Percentiles rank a stretch among this genome's conserved stretches.
phyloP scores from a whole-genome alignment of 2,888 invertebrate genomes.

The Limnephilus marmoratus region DNA sequence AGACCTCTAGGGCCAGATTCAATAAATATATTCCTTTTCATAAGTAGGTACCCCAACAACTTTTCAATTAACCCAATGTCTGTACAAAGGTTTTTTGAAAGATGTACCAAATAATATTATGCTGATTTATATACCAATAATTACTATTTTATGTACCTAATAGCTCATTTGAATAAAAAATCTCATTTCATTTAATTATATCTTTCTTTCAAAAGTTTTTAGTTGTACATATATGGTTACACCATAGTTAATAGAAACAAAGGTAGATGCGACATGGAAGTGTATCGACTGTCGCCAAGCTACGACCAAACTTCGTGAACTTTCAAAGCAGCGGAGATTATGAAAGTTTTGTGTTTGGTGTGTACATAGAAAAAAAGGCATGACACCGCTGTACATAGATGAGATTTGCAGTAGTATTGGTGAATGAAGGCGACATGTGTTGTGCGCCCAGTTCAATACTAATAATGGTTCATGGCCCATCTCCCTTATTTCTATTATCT shows the following conservation, averaged over 20 bases:
- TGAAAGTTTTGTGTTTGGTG: too few species aligned
- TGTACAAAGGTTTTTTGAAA: not conserved
- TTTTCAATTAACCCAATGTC: not conserved
- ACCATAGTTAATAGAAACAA: not conserved
- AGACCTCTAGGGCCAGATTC: slow-evolving; percentile 2
- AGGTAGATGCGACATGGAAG: too few species aligned
- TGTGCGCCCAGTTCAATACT: too few species aligned
- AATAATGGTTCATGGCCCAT: too few species aligned
- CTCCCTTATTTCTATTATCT: too few species aligned
- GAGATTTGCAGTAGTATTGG: too few species aligned
- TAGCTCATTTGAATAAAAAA: not conserved
- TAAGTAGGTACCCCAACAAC: not conserved
- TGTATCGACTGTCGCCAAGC: too few species aligned
- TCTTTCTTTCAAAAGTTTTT: not conserved
- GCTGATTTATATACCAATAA: not conserved
- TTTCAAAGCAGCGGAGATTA: too few species aligned
- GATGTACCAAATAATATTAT: not conserved
- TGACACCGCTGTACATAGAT: too few species aligned
- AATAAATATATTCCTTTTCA: not conserved
- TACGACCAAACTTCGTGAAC: too few species aligned
- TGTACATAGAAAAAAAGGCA: too few species aligned
- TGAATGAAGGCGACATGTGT: too few species aligned
- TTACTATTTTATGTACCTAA: not conserved
- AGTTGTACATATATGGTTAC: not conserved
- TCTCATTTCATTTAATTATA: not conserved